Conservation (phyloP, 1,140 invertebrate species). For the Sarcophaga bullata region DNA sequence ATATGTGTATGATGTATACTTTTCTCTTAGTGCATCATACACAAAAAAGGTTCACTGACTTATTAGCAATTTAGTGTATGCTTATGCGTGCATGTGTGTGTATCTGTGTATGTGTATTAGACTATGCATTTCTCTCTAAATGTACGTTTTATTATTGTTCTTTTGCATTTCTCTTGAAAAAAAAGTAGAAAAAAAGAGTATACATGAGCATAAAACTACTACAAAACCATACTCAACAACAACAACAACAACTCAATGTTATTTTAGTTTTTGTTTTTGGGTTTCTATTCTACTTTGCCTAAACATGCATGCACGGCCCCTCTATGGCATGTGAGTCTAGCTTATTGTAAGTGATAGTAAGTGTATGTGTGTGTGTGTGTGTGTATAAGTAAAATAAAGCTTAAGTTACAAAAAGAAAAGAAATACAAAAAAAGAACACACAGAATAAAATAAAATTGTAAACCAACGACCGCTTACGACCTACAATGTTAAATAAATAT, state of each 20-base stretch:
- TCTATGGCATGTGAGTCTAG: too few species aligned
- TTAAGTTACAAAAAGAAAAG: background rate
- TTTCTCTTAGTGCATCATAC: background rate
- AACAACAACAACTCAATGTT: background rate
- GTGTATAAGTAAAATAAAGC: constrained; percentile 28
- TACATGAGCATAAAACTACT: too few species aligned
- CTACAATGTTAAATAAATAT: constrained; percentile 21
- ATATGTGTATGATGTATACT: too few species aligned
- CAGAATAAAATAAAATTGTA: constrained; percentile 19
- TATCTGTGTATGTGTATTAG: background rate
- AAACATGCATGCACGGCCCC: too few species aligned
- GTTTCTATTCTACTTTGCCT: too few species aligned
- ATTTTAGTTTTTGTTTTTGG: too few species aligned
- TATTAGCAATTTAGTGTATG: background rate
- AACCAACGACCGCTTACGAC: constrained; percentile 38
- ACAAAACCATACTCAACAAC: background rate
- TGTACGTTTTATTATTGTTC: too few species aligned
- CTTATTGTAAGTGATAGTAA: background rate
- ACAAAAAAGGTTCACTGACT: background rate
- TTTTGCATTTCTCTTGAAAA: too few species aligned
- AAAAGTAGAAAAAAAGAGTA: too few species aligned
- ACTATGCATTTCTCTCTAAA: background rate
- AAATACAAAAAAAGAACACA: background rate
- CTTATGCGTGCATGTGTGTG: background rate
- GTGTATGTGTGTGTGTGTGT: background rate